phyloP scores from a whole-genome alignment of 2,113 vertebrate genomes.

The Boleophthalmus pectinirostris region DNA sequence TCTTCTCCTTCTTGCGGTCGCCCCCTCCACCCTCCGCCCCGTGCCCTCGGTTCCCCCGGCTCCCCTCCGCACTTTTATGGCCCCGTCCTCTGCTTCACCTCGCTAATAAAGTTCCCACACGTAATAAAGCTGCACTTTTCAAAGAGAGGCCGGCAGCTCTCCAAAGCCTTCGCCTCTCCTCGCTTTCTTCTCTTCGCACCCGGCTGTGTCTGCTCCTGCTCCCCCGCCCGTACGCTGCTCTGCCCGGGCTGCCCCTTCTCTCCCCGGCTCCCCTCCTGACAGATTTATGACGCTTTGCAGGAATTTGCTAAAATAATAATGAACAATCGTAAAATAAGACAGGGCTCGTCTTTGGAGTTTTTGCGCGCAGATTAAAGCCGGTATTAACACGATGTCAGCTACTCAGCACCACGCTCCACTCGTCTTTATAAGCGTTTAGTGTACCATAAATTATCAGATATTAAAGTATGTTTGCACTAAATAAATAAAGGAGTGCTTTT shows the following conservation, averaged over 20 bases:
- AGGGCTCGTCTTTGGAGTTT: neutral
- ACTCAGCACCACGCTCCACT: conserved; percentile 10
- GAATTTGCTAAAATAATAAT: conserved; percentile 71
- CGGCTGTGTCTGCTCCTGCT: conserved; percentile 46
- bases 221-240: conserved; percentile 55
- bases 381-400: conserved; percentile 7
- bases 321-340: conserved; percentile 16
- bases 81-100: conserved; percentile 57
- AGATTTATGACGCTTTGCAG: conserved; percentile 79
- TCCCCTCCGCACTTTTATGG: conserved; percentile 45
- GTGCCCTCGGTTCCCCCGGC: conserved; percentile 12
- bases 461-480: neutral
- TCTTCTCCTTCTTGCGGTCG: conserved; percentile 9
- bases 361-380: conserved; percentile 16
- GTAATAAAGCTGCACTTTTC: conserved; percentile 77
- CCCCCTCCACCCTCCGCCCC: conserved; percentile 17
- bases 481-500: neutral
- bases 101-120: conserved; percentile 76
- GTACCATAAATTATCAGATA: conserved; percentile 3
- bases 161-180: conserved; percentile 44
- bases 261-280: conserved; percentile 38
- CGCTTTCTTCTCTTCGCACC: conserved; percentile 45
- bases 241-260: conserved; percentile 34
- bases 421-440: neutral
- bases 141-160: conserved; percentile 59